Evolutionary conservation across 2,888 invertebrate species (phyloP).

Genomic region (Conchocele bisecta): DNA sequence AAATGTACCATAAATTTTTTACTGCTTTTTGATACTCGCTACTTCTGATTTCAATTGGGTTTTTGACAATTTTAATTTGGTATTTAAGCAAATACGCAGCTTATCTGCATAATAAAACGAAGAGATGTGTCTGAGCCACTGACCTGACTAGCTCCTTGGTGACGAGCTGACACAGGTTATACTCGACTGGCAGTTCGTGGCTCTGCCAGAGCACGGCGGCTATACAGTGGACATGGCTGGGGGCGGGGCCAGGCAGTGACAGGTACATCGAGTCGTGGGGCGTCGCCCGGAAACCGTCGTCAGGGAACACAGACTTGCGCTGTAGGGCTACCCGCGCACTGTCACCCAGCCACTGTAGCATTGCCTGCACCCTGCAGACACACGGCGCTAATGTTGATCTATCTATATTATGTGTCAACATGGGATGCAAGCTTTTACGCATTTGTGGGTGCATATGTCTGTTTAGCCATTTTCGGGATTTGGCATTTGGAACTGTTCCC

Average conservation of each 20-base stretch:
- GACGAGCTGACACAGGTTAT: constrained; percentile 87
- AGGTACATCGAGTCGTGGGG: constrained; percentile 36
- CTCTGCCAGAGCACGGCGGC: constrained; percentile 91
- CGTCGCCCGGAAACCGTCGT: constrained; percentile 53
- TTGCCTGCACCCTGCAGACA: constrained; percentile 77
- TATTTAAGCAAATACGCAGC: too few relatives aligned
- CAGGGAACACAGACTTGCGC: constrained; percentile 57
- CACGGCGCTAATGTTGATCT: background rate
- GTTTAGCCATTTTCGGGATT: too few relatives aligned
- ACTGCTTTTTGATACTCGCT: too few relatives aligned
- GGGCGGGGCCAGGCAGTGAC: constrained; percentile 75
- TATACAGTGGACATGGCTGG: constrained; percentile 87
- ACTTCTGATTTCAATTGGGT: too few relatives aligned
- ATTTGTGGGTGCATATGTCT: too few relatives aligned
- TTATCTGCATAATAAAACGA: too few relatives aligned
- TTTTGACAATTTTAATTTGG: too few relatives aligned
- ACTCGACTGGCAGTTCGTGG: constrained; percentile 69
- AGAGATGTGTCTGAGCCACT: too few relatives aligned
- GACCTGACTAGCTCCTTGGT: constrained; percentile 91
- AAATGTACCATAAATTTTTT: too few relatives aligned
- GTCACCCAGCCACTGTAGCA: constrained; percentile 89
- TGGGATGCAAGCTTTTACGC: too few relatives aligned
- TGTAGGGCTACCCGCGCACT: constrained; percentile 83
- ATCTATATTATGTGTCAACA: too few relatives aligned
- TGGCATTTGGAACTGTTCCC: too few relatives aligned